These are phyloP conservation scores for Hybos culiciformis DNA, from an alignment of 2,888 invertebrate species.

Conservation along the genomic window DNA sequence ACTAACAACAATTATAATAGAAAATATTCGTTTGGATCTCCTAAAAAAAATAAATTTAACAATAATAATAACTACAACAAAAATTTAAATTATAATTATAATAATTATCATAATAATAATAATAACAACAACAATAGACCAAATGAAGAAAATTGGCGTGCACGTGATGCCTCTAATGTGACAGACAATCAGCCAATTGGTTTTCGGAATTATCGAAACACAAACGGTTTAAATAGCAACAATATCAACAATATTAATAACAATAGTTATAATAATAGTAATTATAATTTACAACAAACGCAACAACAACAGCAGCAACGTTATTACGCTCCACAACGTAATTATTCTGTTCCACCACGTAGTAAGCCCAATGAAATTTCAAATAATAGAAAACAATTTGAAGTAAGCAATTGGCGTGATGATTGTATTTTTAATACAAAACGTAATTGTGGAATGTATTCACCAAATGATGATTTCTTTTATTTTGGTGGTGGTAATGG, in stretches of 20 bases:
- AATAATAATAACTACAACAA: background rate
- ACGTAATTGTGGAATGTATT: constrained; percentile 23
- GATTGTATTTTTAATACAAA: constrained; percentile 27
- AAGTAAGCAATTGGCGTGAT: constrained; percentile 33
- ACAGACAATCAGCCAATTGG: no score
- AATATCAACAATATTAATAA: constrained; percentile 3
- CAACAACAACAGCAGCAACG: constrained; percentile 16
- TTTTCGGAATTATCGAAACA: no score
- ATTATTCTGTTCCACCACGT: constrained; percentile 11
- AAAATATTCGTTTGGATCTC: background rate
- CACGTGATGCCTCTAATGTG: no score
- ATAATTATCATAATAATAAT: no score
- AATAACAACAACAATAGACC: no score
- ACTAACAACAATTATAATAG: background rate
- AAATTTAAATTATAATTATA: background rate
- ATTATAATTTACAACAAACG: constrained; percentile 3
- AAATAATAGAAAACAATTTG: constrained; percentile 7
- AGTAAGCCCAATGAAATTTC: constrained; percentile 22
- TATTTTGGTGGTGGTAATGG: constrained; percentile 4
- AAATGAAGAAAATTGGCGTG: no score
- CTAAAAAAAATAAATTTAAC: background rate
- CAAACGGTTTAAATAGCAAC: background rate
- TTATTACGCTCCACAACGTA: constrained; percentile 15
- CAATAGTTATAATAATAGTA: background rate
- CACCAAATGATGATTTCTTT: constrained; percentile 10